Evolutionary conservation across 2,888 invertebrate species (phyloP).

Genomic region (Gryllus longicercus): DNA sequence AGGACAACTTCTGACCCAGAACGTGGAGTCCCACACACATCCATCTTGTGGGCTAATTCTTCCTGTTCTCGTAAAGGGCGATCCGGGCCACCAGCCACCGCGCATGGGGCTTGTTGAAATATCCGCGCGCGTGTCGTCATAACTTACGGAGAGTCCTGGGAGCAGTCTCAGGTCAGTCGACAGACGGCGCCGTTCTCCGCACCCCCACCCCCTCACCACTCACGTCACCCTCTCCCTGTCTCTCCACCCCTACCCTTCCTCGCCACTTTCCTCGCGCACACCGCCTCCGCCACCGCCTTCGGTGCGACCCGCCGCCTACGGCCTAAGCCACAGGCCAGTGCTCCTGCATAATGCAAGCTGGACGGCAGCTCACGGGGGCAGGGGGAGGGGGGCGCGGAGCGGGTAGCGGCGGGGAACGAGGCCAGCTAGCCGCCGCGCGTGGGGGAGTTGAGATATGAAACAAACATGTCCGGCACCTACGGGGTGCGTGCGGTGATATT

Average conservation of each 20-base stretch:
- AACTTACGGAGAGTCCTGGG: too few relatives aligned
- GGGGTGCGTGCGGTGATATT: conserved; percentile 4
- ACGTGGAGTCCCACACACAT: too few relatives aligned
- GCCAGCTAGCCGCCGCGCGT: not conserved
- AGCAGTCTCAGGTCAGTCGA: too few relatives aligned
- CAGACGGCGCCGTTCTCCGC: too few relatives aligned
- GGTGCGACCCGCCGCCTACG: not conserved
- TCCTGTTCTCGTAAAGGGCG: too few relatives aligned
- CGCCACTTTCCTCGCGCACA: not conserved
- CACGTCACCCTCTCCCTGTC: not conserved
- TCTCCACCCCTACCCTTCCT: not conserved
- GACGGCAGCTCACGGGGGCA: not conserved
- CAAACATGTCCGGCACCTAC: not conserved
- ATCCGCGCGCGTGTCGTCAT: too few relatives aligned
- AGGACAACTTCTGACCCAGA: too few relatives aligned
- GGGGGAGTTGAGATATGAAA: not conserved
- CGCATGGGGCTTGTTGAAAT: too few relatives aligned
- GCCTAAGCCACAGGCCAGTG: not conserved
- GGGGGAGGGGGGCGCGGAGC: not conserved
- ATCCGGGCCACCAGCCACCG: too few relatives aligned
- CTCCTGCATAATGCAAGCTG: not conserved
- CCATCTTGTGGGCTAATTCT: too few relatives aligned
- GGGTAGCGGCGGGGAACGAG: not conserved
- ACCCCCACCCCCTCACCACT: not conserved
- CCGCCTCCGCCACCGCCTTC: not conserved